Evolutionary conservation across 2,113 vertebrate genomes (phyloP), one percentile per base, ranked within the genome.

Genomic region (Dicentrarchus labrax): DNA sequence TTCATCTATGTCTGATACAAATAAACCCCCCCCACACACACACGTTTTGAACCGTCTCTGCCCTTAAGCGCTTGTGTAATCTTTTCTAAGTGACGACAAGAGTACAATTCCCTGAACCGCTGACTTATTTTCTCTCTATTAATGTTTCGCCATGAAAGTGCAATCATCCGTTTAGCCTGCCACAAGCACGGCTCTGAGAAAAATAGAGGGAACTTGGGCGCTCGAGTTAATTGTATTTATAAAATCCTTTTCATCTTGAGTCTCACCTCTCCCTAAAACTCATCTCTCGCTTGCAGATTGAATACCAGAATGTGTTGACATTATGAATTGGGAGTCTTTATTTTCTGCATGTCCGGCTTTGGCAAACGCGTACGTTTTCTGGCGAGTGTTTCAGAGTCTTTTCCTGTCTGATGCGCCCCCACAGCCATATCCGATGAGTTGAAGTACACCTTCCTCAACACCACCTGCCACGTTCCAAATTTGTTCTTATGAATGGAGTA

Each of bases 71-170:
- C 2, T 4, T 70, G 65, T 83, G 86, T 81, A 81, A 89, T 89
- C 70, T 83, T 86, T 86, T 75, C 75, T 50, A 75, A 82, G 72
- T 36, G 53, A 75, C 3, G 64, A 78, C 76, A 69, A 76, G 77
- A 76, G 83, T 64, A 83, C 80, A 85, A 81, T 90, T 90, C 91
- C 91, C 87, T 38, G 24, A 86, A 89, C 87, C 76, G 9, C 88
- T 81, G 80, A 90, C 83, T 88, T 89, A 78, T 85, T 87, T 88
- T 89, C 76, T 72, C 65, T 88, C 75, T 81, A 83, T 93, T 91
- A 88, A 91, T 90, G 91, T 88, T 89, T 93, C 73, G 45, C 82
- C 50, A 64, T 53, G 81, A 74, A 89, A 76, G 83, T 83, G 82
- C 84, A 88, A 87, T 90, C 85, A 88, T 86, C 86, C 62, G 50